Conservation (phyloP, 2,797 vertebrate species). For the Sternarchorhynchus goeldii region DNA sequence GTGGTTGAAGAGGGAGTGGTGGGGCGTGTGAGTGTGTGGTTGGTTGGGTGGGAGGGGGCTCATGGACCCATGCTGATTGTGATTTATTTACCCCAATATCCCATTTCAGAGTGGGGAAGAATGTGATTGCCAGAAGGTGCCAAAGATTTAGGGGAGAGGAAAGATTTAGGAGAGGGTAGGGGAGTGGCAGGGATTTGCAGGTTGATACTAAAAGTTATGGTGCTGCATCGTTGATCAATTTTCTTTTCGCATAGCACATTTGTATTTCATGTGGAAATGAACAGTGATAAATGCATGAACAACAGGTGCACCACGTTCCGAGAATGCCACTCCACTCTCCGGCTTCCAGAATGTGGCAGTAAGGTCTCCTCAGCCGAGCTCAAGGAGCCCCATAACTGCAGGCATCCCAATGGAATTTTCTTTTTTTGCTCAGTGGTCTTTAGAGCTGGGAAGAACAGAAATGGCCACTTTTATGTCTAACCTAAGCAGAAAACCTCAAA, state of each 20-base stretch:
- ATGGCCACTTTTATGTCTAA: too few species aligned
- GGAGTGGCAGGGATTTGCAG: slow-evolving; percentile 24
- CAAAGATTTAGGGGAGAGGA: not conserved
- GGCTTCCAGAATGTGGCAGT: too few species aligned
- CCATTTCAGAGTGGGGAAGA: slow-evolving; percentile 23
- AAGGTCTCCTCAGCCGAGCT: slow-evolving; percentile 33
- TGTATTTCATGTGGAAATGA: slow-evolving; percentile 48
- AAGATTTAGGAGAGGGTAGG: too few species aligned
- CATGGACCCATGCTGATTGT: slow-evolving; percentile 25
- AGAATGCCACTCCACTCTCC: too few species aligned
- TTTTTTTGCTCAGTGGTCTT: too few species aligned
- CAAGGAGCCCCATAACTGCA: not conserved
- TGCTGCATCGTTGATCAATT: not conserved
- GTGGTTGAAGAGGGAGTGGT: not conserved
- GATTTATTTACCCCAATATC: slow-evolving; percentile 47
- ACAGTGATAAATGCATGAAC: not conserved
- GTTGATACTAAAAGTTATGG: slow-evolving; percentile 9
- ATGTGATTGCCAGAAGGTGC: slow-evolving; percentile 6
- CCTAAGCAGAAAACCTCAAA: too few species aligned
- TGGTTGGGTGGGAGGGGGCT: slow-evolving; percentile 1
- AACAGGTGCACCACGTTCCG: not conserved
- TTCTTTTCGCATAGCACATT: slow-evolving; percentile 30
- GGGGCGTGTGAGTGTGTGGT: not conserved
- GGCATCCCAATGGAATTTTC: not conserved
- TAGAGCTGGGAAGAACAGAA: too few species aligned